These are phyloP conservation scores for Himantopus leucocephalus DNA, from an alignment of 2,113 vertebrate species.

Conservation along the genomic window DNA sequence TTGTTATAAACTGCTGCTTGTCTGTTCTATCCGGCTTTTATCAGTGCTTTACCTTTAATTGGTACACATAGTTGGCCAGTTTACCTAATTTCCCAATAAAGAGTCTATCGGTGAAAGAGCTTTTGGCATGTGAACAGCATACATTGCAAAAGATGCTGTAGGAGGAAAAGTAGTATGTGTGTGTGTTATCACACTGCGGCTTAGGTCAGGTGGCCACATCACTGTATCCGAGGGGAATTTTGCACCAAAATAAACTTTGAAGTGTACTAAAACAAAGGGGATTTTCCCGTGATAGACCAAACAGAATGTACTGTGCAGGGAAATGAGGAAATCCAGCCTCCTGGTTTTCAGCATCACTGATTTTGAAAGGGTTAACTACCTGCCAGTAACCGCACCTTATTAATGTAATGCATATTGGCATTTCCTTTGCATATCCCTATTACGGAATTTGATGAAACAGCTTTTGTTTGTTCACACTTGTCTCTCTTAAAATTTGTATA, in stretches of 20 bases:
- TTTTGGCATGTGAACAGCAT: neutral
- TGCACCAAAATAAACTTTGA: conserved; percentile 17
- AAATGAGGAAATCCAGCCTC: neutral
- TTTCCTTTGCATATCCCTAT: conserved; percentile 36
- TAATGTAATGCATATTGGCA: conserved; percentile 54
- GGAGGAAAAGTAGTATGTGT: neutral
- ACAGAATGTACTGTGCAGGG: neutral
- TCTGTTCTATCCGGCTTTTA: neutral
- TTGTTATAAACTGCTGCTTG: neutral
- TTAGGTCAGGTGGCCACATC: neutral
- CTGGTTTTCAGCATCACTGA: neutral
- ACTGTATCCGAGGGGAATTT: neutral
- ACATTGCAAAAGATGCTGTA: conserved; percentile 28
- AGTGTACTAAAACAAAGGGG: neutral
- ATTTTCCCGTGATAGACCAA: conserved; percentile 21
- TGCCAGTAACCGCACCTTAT: conserved; percentile 55
- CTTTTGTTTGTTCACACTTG: conserved; percentile 77
- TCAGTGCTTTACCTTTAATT: conserved; percentile 13
- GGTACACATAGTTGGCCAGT: neutral
- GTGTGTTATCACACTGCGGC: neutral
- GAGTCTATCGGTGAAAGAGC: neutral
- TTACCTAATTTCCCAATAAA: conserved; percentile 27
- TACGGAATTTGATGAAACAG: conserved; percentile 66
- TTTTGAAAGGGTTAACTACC: conserved; percentile 46
- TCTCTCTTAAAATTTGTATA: conserved; percentile 63